Base-by-base conservation (phyloP, 2,113 vertebrate species). In the Orthonyx spaldingii region DNA sequence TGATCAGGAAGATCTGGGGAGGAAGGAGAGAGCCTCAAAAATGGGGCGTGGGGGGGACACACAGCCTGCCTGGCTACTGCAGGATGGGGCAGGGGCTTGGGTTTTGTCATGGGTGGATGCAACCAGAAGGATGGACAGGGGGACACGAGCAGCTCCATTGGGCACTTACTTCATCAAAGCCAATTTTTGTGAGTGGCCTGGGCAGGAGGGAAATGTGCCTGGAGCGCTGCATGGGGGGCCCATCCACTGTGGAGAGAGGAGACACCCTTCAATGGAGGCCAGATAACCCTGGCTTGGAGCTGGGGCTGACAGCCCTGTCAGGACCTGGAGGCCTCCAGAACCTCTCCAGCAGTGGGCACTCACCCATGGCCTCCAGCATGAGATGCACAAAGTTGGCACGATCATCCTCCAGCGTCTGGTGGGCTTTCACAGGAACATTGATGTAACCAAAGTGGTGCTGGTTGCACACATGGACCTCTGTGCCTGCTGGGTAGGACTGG, bases 381-480 rank as follows among this genome's bases (percentile, higher is more conserved):
- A 99, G 97, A 32, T 99, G 99, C 81, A 99, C 97, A 41, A 99
- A 99, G 97, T 99, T 99, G 97, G 98, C 89, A 2, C 39, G 96
- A 76, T 99, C 99, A 0, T 99, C 99, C 76, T 99, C 98, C 89
- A 99, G 84, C 0, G 98, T 98, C 75, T 99, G 98, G 22, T 99
- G 98, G n/a, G 99, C 97, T 44, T 99, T 98, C 77, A 98, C 97
- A 0, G 99, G 99, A 28, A 99, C 97, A 1, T 99, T 99, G 95
- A 99, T 96, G 97, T 98, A 99, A 30, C 99, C 99, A 0, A 99
- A 99, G 30, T 96, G 98, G 64, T 98, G 98, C 93, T 99, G 98
- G 57, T 99, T 99, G 90, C 98, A 99, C 91, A 99, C 94, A 1
- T 99, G 98, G 96, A 98, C 98, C 46, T 99, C 98, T 1, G 97